Conservation (phyloP, 64 coral and sea anemone genomes). For the Orbicella faveolata region DNA sequence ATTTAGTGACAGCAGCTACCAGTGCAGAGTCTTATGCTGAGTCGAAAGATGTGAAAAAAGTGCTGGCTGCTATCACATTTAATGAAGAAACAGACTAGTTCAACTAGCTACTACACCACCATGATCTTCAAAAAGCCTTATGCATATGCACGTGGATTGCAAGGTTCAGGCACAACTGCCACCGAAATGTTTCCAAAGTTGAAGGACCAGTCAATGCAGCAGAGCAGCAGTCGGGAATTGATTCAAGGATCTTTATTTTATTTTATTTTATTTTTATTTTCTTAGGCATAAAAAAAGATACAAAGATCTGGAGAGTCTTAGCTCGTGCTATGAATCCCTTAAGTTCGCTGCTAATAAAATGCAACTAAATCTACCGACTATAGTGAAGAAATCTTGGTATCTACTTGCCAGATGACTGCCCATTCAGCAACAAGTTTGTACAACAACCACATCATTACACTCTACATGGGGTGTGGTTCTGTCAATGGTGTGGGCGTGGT, state of each 20-base stretch:
- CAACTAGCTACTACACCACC: constrained; percentile 18
- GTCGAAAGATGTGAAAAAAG: not conserved
- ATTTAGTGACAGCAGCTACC: not conserved
- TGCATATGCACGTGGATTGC: constrained; percentile 26
- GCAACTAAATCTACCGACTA: not conserved
- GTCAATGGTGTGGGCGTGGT: constrained; percentile 17
- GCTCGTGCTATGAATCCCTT: not conserved
- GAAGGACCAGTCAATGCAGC: constrained; percentile 34
- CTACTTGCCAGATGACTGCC: not conserved
- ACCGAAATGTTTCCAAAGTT: not conserved
- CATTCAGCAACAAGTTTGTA: not conserved
- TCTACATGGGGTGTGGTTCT: not conserved
- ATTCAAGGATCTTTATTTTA: too few relatives aligned
- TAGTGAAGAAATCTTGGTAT: constrained; percentile 2
- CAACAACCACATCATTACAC: constrained; percentile 14
- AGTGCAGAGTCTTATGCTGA: not conserved
- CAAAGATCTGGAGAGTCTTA: too few relatives aligned
- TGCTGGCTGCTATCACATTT: not conserved
- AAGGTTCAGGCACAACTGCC: constrained; percentile 31
- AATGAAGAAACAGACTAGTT: not conserved
- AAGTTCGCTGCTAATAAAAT: too few relatives aligned
- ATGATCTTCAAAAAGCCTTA: constrained; percentile 23
- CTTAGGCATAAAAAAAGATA: too few relatives aligned
- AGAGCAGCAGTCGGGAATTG: not conserved
- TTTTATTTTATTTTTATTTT: too few relatives aligned